Base-by-base conservation (phyloP, 2,888 invertebrate species). In the Eurois occulta region DNA sequence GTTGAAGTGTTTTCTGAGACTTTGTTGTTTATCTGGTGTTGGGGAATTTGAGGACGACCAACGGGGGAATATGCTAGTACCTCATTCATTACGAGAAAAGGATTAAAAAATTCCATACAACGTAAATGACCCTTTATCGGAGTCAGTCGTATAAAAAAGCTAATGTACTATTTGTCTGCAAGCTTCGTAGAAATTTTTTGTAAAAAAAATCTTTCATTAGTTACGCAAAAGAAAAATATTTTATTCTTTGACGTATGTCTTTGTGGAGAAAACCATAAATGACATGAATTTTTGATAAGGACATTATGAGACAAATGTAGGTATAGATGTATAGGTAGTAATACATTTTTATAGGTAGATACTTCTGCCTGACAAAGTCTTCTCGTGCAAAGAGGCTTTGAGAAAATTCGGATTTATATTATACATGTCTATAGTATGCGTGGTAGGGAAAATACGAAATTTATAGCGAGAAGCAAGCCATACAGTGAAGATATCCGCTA, bases 401-500 rank as follows among this genome's bases (percentile, higher is more conserved):
- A 72, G 71, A 71, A 75, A 70, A 80, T 78, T 75, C 41, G 74
- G 62, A 81, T 80, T 73, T 80, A 85, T 75, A 48, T 73, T 80
- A 85, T 75, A 48, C 67, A 55, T 77, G 55, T 62, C 35, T 38
- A n/a, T 65, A 71, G 24, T 82, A 52, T 67, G 58, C 52, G 72
- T 48, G 69, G 55, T 24, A 75, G 55, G 78, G 77, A 80, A 78
- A 65, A 77, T 55, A 75, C 21, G 28, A 24, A 78, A 72, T 86
- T 88, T 87, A 81, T 80, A 81, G 78, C 72, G 68, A 84, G 83
- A 83, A 84, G 75, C 69, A 80, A 78, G 66, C 73, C 69, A 70
- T 80, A 78, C 81, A 88, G 82, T 74, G 66, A 80, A 86, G 78
- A 87, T 87, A 87, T 91, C 88, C 88, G 87, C 72, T 77, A 77